Evolutionary conservation across 1,140 invertebrate genomes (phyloP).

Genomic region (Hestina assimilis): DNA sequence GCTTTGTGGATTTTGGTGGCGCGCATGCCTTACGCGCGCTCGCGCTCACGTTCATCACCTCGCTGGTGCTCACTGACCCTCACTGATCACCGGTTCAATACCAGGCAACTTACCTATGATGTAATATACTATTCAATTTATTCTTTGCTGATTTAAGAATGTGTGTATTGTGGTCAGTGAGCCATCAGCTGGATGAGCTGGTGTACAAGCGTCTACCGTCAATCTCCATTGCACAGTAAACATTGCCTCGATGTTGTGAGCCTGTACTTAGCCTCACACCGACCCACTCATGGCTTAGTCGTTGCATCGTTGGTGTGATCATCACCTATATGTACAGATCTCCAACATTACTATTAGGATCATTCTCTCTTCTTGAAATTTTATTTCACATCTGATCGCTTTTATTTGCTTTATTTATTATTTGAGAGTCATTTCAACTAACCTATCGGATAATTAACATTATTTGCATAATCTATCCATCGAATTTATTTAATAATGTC

Average conservation of each 20-base stretch:
- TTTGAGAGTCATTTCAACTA: constrained; percentile 63
- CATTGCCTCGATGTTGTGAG: constrained; percentile 67
- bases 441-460: constrained; percentile 63
- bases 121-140: too few species aligned
- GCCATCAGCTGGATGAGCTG: constrained; percentile 49
- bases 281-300: constrained; percentile 71
- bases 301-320: constrained; percentile 69
- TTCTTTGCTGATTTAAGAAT: too few species aligned
- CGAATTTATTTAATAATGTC: constrained; percentile 50
- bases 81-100: constrained; percentile 28
- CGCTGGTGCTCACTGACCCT: constrained; percentile 49
- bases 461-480: constrained; percentile 58
- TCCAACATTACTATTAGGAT: constrained; percentile 63
- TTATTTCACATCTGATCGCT: constrained; percentile 66
- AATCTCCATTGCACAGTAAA: constrained; percentile 61
- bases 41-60: constrained; percentile 52
- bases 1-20: constrained; percentile 75
- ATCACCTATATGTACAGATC: constrained; percentile 66
- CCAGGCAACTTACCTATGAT: too few species aligned
- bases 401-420: constrained; percentile 71
- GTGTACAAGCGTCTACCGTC: constrained; percentile 52
- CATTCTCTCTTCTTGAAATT: constrained; percentile 64
- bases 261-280: constrained; percentile 68
- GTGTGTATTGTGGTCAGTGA: constrained; percentile 29
- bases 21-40: constrained; percentile 68